Percentiles rank a stretch among this genome's conserved stretches.
phyloP scores from a whole-genome alignment of 2,888 invertebrate genomes.

The Dilophus febrilis region DNA sequence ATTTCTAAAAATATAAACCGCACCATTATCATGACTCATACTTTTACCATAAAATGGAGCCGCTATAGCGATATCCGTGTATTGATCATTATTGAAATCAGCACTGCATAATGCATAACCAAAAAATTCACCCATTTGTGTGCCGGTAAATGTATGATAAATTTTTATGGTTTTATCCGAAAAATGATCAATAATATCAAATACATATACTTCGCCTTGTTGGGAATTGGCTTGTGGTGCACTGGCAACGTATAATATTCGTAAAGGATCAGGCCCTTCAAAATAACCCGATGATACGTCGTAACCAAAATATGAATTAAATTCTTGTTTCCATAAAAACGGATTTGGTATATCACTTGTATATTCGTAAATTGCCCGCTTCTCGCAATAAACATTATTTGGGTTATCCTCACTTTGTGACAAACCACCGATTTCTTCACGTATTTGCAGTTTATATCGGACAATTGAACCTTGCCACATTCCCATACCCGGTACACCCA shows the following conservation, averaged over 20 bases:
- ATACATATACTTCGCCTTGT: conserved; percentile 23
- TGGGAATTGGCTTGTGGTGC: conserved; percentile 29
- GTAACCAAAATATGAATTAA: conserved; percentile 30
- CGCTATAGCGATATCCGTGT: conserved; percentile 44
- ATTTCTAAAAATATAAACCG: conserved; percentile 29
- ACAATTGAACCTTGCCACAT: conserved; percentile 28
- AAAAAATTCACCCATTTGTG: conserved; percentile 45
- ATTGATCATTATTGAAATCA: conserved; percentile 43
- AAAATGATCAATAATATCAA: conserved; percentile 15
- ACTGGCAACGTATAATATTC: conserved; percentile 24
- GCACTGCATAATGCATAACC: conserved; percentile 41
- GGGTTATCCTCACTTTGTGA: conserved; percentile 27
- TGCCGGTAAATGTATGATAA: conserved; percentile 27
- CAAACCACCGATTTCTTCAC: conserved; percentile 20
- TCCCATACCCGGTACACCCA: conserved; percentile 27
- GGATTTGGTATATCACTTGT: conserved; percentile 22
- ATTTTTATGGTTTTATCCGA: conserved; percentile 17
- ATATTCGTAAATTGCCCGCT: conserved; percentile 12
- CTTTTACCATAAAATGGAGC: conserved; percentile 34
- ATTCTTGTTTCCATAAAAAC: conserved; percentile 18
- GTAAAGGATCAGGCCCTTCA: conserved; percentile 17
- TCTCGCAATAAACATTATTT: too few relatives aligned
- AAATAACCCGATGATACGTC: conserved; percentile 27
- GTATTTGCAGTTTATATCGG: conserved; percentile 18
- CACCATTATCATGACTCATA: conserved; percentile 29